These are phyloP conservation scores for Norana najaformis DNA, from an alignment of 2,888 invertebrate species.

Conservation along the genomic window DNA sequence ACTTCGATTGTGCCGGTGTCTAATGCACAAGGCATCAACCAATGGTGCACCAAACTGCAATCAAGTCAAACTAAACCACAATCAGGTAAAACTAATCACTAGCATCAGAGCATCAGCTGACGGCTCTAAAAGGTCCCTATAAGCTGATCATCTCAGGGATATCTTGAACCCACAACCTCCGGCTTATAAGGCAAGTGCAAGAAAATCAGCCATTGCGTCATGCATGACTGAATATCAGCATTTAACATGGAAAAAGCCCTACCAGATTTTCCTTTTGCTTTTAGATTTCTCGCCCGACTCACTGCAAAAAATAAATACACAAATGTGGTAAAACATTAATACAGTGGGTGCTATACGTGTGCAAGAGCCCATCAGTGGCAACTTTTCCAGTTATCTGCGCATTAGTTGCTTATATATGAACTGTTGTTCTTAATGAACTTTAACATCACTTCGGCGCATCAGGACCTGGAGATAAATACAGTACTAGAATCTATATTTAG, in stretches of 20 bases:
- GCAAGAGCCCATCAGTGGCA: not conserved
- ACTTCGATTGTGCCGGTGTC: no score
- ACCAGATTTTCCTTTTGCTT: constrained; percentile 90
- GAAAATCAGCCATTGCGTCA: not conserved
- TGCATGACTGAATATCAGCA: not conserved
- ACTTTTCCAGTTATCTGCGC: not conserved
- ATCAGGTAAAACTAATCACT: no score
- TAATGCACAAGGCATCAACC: no score
- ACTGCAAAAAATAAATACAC: constrained; percentile 67
- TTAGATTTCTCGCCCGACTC: constrained; percentile 79
- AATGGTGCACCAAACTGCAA: no score
- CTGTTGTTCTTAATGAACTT: not conserved
- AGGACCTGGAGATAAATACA: not conserved
- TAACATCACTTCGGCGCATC: not conserved
- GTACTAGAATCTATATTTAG: no score
- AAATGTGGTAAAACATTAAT: not conserved
- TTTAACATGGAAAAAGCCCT: constrained; percentile 39
- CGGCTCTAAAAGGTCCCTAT: not conserved
- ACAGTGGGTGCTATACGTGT: not conserved
- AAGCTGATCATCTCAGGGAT: not conserved
- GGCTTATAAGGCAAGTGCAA: not conserved
- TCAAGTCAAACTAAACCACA: no score
- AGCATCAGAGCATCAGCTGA: no score
- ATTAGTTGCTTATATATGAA: not conserved
- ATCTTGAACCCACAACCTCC: not conserved